Evolutionary conservation across 1,140 invertebrate species (phyloP).

Genomic region (Drosophila pruinosa): DNA sequence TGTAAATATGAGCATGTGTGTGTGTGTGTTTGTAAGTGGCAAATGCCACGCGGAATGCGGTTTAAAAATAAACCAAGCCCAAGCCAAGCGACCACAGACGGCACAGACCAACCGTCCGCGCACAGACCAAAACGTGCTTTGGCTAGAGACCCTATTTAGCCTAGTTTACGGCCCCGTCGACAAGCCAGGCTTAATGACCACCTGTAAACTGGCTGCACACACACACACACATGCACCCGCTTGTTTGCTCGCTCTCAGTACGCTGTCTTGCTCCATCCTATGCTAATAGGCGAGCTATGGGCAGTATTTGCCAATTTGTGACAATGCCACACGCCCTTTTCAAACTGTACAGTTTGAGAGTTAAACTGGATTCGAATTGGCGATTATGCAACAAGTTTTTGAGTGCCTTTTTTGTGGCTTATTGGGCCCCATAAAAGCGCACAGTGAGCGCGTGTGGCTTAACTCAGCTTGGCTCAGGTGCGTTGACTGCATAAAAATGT

Average conservation of each 20-base stretch:
- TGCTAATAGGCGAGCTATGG: constrained; percentile 57
- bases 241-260: neutral
- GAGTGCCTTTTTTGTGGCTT: constrained; percentile 17
- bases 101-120: neutral
- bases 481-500: constrained; percentile 41
- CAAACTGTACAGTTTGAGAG: constrained; percentile 33
- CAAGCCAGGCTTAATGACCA: constrained; percentile 57
- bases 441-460: neutral
- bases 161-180: constrained; percentile 59
- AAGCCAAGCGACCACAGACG: constrained; percentile 18
- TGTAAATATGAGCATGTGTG: neutral
- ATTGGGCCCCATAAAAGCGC: constrained; percentile 33
- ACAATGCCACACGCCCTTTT: constrained; percentile 34
- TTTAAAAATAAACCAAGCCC: constrained; percentile 76
- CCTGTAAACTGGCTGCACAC: constrained; percentile 50
- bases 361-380: constrained; percentile 39
- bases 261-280: constrained; percentile 7
- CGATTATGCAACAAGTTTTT: constrained; percentile 49
- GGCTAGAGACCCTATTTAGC: constrained; percentile 76
- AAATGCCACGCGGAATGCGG: constrained; percentile 68
- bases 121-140: constrained; percentile 71
- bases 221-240: neutral
- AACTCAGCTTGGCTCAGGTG: constrained; percentile 22
- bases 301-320: constrained; percentile 30
- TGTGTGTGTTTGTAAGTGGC: constrained; percentile 14